Base-by-base conservation (phyloP, 2,797 vertebrate species). In the Poecile montanus region DNA sequence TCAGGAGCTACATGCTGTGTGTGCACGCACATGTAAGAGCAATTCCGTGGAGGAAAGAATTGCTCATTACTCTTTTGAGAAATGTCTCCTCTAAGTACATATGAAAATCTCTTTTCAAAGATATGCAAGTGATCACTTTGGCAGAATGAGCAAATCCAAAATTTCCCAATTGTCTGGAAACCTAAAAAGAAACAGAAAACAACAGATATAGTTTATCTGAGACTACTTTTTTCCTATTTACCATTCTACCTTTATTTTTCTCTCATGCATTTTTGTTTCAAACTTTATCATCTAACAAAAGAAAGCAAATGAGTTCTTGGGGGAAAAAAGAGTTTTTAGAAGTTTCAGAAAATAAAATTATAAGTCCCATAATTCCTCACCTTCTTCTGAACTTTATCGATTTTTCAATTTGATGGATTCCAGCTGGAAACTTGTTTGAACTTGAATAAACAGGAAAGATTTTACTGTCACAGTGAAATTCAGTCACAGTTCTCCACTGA, bases 401-500 rank as follows among this genome's bases (percentile, higher is more conserved):
- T 63, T 94, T 90, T 84, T 50, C 63, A 79, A 1, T 74, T 76
- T 82, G 45, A 94, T 90, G 34, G 50, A 82, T 38, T 94, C 42
- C 80, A 95, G 36, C 83, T 85, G 88, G 48, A 40, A 94, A 78
- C n/a, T 71, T 84, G 4, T 93, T 76, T 88, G 76, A 93, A 60
- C 67, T 91, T 61, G n/a, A 82, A 53, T 84, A 60, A 93, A 85
- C 56, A 16, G 19, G 32, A 88, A 81, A 16, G 57, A 87, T 86
- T 95, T 94, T 91, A 67, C 50, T 16, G 44, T 73, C 19, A 38
- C 80, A 63, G 25, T 73, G 34, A 48, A 91, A 85, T 88, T 94
- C 56, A 91, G 71, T 48, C 76, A 81, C 60, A 88, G 60, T 45
- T 91, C 67, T 73, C 14, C 30, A 29, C 44, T 88, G 47, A 81